phyloP scores from a whole-genome alignment of 2,888 invertebrate species.

The Scrobipalpa atriplicella region DNA sequence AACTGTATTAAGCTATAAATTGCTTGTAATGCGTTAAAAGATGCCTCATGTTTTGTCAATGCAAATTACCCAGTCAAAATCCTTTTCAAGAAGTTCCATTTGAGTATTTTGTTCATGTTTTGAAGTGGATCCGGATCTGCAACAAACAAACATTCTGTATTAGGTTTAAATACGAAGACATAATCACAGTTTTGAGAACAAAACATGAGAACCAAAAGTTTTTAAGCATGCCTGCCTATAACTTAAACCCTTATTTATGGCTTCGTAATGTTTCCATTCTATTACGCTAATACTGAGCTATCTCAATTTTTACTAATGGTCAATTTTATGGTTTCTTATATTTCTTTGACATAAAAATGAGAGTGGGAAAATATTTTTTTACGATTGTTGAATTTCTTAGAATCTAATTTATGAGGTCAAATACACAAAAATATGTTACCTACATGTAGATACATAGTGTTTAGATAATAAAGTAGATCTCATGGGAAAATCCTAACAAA shows the following conservation, averaged over 20 bases:
- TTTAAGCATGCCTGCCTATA: no score
- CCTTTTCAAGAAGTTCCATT: constrained; percentile 60
- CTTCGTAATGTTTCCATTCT: no score
- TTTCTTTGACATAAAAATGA: no score
- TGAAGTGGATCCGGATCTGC: constrained; percentile 56
- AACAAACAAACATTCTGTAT: constrained; percentile 53
- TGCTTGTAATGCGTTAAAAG: constrained; percentile 31
- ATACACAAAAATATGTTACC: not conserved
- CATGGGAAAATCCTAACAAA: not conserved
- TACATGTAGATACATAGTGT: not conserved
- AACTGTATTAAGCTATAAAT: constrained; percentile 32
- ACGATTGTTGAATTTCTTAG: no score
- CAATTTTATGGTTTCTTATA: no score
- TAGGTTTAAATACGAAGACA: not conserved
- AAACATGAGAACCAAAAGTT: no score
- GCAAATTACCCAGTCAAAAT: constrained; percentile 59
- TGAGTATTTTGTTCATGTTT: constrained; percentile 65
- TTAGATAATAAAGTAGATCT: not conserved
- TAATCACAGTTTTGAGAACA: no score
- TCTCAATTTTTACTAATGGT: no score
- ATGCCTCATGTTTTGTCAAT: constrained; percentile 5
- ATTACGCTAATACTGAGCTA: no score
- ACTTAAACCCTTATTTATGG: no score
- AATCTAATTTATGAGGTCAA: no score
- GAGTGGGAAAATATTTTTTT: no score